Conservation (phyloP, 2,113 vertebrate species). For the Brachyistius frenatus region DNA sequence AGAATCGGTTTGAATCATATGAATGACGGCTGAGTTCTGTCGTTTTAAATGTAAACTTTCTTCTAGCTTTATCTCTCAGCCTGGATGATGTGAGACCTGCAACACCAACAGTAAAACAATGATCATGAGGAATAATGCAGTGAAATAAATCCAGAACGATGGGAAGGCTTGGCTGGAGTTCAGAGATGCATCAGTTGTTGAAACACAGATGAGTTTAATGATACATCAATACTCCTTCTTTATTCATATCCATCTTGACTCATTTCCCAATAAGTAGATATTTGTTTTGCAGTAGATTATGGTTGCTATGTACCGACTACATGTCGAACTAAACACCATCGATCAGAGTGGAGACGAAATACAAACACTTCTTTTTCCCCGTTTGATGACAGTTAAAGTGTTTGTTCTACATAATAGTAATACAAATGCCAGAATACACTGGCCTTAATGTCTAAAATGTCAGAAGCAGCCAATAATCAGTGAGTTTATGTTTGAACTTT, state of each 20-base stretch:
- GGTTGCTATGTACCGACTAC: background rate
- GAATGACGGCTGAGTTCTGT: no score
- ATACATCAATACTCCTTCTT: conserved; percentile 41
- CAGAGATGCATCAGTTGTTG: conserved; percentile 46
- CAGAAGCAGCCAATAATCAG: background rate
- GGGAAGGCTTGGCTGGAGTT: conserved; percentile 33
- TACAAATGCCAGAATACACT: background rate
- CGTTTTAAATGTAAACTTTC: no score
- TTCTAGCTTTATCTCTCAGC: no score
- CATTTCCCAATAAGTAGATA: conserved; percentile 30
- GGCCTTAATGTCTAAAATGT: background rate
- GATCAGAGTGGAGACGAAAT: background rate
- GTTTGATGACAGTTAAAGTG: background rate
- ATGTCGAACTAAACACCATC: background rate
- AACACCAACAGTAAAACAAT: no score
- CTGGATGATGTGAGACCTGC: no score
- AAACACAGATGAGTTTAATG: conserved; percentile 57
- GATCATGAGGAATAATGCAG: conserved; percentile 19
- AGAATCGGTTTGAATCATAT: no score
- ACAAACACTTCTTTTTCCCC: background rate
- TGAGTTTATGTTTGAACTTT: background rate
- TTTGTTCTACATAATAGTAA: background rate
- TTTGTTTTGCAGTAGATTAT: conserved; percentile 42
- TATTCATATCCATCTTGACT: conserved; percentile 23
- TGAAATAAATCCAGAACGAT: conserved; percentile 25